Conservation (phyloP, 2,113 vertebrate species). For the Pteruthius melanotis region DNA sequence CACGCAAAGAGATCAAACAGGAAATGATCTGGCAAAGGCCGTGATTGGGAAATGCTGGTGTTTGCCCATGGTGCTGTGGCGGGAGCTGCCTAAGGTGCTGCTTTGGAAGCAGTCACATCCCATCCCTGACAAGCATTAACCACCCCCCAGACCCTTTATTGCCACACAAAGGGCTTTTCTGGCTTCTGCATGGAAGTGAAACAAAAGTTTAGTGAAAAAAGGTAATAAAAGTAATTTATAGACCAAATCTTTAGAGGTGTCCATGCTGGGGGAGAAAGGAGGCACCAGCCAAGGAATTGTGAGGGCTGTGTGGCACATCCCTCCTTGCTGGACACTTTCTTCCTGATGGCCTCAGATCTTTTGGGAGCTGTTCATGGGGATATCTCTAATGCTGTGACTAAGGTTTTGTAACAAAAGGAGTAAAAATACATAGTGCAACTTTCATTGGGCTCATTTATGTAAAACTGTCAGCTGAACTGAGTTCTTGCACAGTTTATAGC, state of each 20-base stretch:
- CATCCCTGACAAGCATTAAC: background rate
- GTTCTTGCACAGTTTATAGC: background rate
- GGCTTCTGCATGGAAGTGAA: background rate
- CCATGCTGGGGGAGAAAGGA: background rate
- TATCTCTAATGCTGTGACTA: background rate
- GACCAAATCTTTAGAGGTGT: background rate
- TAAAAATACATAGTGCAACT: background rate
- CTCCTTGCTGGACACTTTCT: background rate
- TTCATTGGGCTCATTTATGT: background rate
- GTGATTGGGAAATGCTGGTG: background rate
- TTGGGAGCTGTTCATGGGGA: background rate
- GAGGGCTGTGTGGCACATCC: background rate
- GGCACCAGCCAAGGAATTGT: background rate
- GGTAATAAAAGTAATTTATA: background rate
- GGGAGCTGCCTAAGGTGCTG: background rate
- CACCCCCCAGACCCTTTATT: background rate
- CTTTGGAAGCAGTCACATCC: background rate
- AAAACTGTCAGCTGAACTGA: background rate
- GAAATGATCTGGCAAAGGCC: background rate
- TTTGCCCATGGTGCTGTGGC: background rate
- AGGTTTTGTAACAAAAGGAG: background rate
- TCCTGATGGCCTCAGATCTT: fast-evolving
- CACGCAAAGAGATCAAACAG: background rate
- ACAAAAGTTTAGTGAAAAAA: background rate
- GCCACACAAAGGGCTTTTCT: background rate